Evolutionary conservation across 1,140 invertebrate genomes (phyloP).

Genomic region (Colletes latitarsis): DNA sequence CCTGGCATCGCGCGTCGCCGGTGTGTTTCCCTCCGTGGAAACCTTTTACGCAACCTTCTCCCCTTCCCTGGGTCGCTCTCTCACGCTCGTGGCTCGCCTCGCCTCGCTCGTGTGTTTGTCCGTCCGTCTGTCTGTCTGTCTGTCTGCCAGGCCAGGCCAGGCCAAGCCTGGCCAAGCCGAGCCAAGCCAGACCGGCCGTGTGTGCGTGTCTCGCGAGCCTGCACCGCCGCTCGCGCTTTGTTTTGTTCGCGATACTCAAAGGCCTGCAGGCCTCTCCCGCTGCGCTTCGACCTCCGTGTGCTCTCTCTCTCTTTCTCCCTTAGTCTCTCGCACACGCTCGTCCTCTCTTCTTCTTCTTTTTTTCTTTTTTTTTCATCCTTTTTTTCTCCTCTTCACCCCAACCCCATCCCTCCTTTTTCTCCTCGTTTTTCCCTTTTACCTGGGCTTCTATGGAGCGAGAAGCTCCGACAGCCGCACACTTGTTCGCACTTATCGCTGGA

Average conservation of each 20-base stretch:
- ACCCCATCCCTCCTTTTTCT: background rate
- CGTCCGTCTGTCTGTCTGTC: conserved; percentile 42
- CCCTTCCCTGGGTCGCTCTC: conserved; percentile 15
- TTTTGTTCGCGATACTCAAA: conserved; percentile 55
- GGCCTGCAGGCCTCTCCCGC: conserved; percentile 36
- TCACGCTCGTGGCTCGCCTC: conserved; percentile 15
- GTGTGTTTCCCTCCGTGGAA: conserved; percentile 46
- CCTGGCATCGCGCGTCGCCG: conserved; percentile 66
- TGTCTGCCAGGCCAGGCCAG: background rate
- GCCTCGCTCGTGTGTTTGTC: background rate
- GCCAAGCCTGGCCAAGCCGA: background rate
- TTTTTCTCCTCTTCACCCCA: background rate
- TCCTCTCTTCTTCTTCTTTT: background rate
- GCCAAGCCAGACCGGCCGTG: background rate
- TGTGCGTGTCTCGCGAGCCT: conserved; percentile 44
- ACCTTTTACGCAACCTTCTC: conserved; percentile 60
- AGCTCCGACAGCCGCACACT: conserved; percentile 57
- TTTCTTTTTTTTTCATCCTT: background rate
- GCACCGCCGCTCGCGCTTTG: conserved; percentile 49
- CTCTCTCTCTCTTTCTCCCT: background rate
- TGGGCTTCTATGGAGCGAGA: conserved; percentile 33
- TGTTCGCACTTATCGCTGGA: conserved; percentile 56
- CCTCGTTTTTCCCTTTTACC: conserved; percentile 31
- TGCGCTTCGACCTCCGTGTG: conserved; percentile 17
- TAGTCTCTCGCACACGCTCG: background rate